Conservation (phyloP, 2,113 vertebrate species). For the Xiphorhynchus elegans region DNA sequence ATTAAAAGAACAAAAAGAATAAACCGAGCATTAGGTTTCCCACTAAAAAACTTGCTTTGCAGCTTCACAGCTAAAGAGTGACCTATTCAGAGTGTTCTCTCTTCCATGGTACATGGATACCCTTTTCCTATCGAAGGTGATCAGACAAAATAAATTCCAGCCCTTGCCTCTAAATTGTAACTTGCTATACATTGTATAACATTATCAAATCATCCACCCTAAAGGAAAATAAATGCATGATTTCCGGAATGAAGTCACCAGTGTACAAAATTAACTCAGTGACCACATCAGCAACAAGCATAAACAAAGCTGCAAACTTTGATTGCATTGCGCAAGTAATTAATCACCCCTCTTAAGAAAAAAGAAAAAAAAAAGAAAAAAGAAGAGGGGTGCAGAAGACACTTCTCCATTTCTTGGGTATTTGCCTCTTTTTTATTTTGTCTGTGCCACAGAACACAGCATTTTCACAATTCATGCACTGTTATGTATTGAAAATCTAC, state of each 20-base stretch:
- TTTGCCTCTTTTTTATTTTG: background rate
- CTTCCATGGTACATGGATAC: background rate
- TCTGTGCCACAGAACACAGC: background rate
- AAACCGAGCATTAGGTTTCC: background rate
- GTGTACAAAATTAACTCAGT: background rate
- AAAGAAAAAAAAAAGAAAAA: background rate
- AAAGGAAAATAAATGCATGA: background rate
- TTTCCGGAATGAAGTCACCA: background rate
- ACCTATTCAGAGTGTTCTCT: background rate
- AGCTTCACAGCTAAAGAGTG: background rate
- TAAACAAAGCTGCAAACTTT: constrained; percentile 19
- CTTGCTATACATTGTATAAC: constrained; percentile 46
- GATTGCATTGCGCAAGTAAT: background rate
- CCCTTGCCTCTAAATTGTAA: constrained; percentile 37
- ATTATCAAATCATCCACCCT: background rate
- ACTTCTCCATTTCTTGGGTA: background rate
- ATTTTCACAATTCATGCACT: background rate
- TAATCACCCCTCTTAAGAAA: background rate
- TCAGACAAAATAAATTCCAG: constrained; percentile 6
- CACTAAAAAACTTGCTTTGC: background rate
- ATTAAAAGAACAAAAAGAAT: background rate
- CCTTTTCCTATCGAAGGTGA: background rate
- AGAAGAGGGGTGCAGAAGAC: fast-evolving
- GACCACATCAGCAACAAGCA: background rate
- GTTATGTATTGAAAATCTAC: background rate